Evolutionary conservation across 2,113 vertebrate genomes (phyloP), one percentile per base, ranked within the genome.

Genomic region (Kryptolebias marmoratus): DNA sequence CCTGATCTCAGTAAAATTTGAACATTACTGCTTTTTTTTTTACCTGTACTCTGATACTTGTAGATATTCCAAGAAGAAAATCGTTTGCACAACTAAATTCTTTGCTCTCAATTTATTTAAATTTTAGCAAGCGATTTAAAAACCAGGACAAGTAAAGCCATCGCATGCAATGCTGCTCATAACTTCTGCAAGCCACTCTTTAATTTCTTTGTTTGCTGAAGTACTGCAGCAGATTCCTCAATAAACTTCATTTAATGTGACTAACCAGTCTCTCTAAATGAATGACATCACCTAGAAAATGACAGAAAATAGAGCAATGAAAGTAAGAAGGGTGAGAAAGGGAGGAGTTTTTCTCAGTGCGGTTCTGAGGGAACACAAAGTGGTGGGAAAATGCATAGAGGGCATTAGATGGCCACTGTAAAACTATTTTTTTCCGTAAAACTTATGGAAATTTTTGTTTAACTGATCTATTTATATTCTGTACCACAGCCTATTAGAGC

Each of bases 191-290:
- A 73, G 60, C 70, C 5, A 9, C 61, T 64, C 60, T 56, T 88
- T 88, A 81, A 90, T 81, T 80, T 72, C 73, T 88, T 86, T 89
- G 85, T 90, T 85, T 89, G 82, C 77, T 64, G 69, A 77, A 87
- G 69, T 67, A 55, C 77, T 77, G 82, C 0, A 64, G 80, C 77
- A 83, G 79, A 89, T 87, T 84, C 83, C 72, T 80, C 81, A 75
- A 82, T 87, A 89, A 88, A 91, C 67, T 75, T 63, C 7, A 22
- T 81, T 90, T 80, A 89, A 73, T 86, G 81, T 73, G 82, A 86
- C 71, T 75, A 66, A 69, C 76, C 81, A 67, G 73, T 50, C 82
- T 74, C 71, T 75, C 81, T 87, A 80, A 75, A 69, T 64, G 42
- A 61, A 83, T 90, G 86, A 91, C 90, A 85, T 89, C 87, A 89